Conservation (phyloP, 1,140 invertebrate species). For the Brachionus asplanchnoidis region DNA sequence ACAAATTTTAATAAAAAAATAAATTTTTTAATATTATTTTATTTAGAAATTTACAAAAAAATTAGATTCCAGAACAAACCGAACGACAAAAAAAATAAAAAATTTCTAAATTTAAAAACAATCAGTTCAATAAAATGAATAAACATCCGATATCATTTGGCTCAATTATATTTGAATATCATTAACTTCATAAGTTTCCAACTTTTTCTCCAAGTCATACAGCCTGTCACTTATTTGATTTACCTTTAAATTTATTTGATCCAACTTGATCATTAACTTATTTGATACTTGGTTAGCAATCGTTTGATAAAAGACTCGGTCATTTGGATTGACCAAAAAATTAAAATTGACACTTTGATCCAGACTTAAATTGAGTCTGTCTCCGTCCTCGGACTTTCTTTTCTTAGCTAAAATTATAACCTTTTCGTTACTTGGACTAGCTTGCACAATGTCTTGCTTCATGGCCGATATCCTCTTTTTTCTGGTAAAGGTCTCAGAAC, state of each 20-base stretch:
- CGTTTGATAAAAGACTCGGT: not conserved
- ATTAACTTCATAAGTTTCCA: conserved; percentile 32
- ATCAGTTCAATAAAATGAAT: not conserved
- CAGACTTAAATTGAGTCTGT: not conserved
- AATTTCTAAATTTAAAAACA: not conserved
- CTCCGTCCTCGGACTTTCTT: not conserved
- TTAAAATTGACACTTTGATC: conserved; percentile 34
- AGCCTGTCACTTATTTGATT: conserved; percentile 27
- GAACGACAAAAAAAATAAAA: not conserved
- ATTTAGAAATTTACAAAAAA: not conserved
- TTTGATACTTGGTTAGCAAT: not conserved
- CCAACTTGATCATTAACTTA: conserved; percentile 22
- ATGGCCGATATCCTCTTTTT: not conserved
- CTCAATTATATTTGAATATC: not conserved
- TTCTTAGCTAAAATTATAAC: conserved; percentile 11
- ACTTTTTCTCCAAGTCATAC: conserved; percentile 31
- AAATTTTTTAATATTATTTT: not conserved
- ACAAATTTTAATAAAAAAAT: not conserved
- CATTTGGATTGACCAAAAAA: conserved; percentile 11
- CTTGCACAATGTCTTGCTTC: not conserved
- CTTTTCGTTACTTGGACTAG: not conserved
- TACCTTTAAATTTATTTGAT: conserved; percentile 31
- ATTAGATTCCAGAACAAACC: not conserved
- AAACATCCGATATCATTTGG: not conserved
- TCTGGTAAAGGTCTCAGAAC: not conserved